Base-by-base conservation (phyloP, 2,888 invertebrate species). In the Drosophila gaucha region DNA sequence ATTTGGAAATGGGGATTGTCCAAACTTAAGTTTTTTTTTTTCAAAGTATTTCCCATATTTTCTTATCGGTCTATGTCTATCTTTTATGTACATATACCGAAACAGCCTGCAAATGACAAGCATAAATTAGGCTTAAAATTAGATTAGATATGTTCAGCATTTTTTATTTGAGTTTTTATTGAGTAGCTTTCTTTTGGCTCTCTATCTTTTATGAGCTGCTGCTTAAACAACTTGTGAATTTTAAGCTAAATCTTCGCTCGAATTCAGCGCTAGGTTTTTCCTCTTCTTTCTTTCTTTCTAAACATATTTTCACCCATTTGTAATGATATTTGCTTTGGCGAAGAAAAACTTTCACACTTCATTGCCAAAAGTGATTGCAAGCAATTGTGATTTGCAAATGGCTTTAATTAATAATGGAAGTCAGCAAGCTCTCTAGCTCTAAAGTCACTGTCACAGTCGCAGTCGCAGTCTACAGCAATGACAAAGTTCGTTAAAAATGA, bases 401-500 rank as follows among this genome's bases (percentile, higher is more conserved):
- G 50, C 55, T 67, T 43, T 49, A 63, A 70, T 52, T 62, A 54
- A 46, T 64, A 64, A 57, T 64, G 30, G 49, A 49, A 62, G 68
- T 62, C 51, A 38, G 52, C n/a, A n/a, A n/a, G n/a, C 47, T 47
- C 41, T 49, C 12, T 24, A 8, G 39, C 43, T 26, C 9, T 12
- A 30, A 18, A 51, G 49, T 26, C n/a, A 26, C 50, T 28, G 10
- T 18, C 5, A 22, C 41, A 62, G 39, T 31, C 18, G 50, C 20
- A 10, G 26, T 16, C 55, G 30, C 20, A n/a, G 35, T 20, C 55
- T 28, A 20, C 36, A 56, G 43, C 54, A 67, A 43, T 49, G 69
- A 72, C 76, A 64, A 85, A 82, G 83, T 87, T 79, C 73, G 80
- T 85, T 80, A 80, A 80, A 80, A 80, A 49, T 68, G 58, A 52